Conservation (phyloP, 2,797 vertebrate genomes). For the Rhodeus uyekii region DNA sequence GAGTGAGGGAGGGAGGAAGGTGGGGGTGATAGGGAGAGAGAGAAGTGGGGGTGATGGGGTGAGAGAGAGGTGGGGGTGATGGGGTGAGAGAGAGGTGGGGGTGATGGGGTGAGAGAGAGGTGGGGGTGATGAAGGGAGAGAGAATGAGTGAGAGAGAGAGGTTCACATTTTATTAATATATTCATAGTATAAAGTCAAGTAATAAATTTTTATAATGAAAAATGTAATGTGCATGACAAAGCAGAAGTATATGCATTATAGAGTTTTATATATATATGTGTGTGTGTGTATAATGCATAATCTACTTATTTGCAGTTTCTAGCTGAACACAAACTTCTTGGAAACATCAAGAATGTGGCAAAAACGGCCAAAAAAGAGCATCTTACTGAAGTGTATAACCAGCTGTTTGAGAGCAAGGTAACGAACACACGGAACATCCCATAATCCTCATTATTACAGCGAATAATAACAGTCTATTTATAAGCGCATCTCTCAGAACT, state of each 20-base stretch:
- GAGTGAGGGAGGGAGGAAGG: no score
- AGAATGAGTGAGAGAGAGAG: no score
- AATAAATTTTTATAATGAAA: not conserved
- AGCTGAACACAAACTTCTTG: conserved; percentile 90
- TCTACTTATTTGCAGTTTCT: conserved; percentile 81
- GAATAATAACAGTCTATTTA: not conserved
- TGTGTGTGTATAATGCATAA: not conserved
- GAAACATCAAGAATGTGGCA: conserved; percentile 94
- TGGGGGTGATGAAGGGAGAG: no score
- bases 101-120: no score
- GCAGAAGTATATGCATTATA: not conserved
- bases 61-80: no score
- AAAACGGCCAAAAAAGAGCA: conserved; percentile 97
- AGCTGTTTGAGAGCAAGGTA: conserved; percentile 91
- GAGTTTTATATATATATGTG: not conserved
- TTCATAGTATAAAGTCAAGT: not conserved
- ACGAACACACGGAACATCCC: not conserved
- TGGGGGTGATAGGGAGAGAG: no score
- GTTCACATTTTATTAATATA: no score
- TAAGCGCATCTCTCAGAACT: not conserved
- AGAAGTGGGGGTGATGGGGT: no score
- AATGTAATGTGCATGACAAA: not conserved
- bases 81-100: accelerated
- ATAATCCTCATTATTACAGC: not conserved
- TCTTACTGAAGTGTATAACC: conserved; percentile 85